Conservation (phyloP, 2,797 vertebrate species). For the Hemitrygon akajei region DNA sequence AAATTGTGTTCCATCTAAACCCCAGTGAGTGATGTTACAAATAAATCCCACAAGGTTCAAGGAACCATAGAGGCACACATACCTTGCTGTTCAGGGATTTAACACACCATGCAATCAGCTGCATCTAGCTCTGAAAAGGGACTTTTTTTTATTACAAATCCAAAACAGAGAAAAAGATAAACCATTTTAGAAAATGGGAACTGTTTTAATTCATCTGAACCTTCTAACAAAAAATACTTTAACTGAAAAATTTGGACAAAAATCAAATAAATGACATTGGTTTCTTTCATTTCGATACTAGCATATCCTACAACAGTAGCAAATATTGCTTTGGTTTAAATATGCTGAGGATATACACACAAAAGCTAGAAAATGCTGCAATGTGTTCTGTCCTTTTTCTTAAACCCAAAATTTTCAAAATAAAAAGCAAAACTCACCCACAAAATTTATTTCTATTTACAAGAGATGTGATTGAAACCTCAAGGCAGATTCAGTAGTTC, state of each 20-base stretch:
- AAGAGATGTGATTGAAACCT: constrained; percentile 29
- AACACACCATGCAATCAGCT: not conserved
- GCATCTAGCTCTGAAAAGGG: not conserved
- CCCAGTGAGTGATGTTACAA: not conserved
- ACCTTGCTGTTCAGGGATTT: not conserved
- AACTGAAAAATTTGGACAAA: constrained; percentile 9
- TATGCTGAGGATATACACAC: constrained; percentile 13
- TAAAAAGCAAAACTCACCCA: not conserved
- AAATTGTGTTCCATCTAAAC: not conserved
- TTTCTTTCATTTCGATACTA: not conserved
- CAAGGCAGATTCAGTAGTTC: constrained; percentile 36
- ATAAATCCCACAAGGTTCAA: not conserved
- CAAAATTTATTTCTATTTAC: not conserved
- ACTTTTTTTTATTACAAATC: not conserved
- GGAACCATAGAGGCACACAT: not conserved
- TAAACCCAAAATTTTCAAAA: constrained; percentile 26
- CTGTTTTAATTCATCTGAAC: not conserved
- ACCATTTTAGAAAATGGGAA: not conserved
- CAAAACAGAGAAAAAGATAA: not conserved
- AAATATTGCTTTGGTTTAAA: constrained; percentile 37
- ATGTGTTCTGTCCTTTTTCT: not conserved
- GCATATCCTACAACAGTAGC: constrained; percentile 3
- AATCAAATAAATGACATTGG: not conserved
- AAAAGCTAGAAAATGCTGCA: constrained; percentile 29
- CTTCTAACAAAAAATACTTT: not conserved